phyloP scores from a whole-genome alignment of 1,140 invertebrate genomes.

The Sarcophaga peregrina region DNA sequence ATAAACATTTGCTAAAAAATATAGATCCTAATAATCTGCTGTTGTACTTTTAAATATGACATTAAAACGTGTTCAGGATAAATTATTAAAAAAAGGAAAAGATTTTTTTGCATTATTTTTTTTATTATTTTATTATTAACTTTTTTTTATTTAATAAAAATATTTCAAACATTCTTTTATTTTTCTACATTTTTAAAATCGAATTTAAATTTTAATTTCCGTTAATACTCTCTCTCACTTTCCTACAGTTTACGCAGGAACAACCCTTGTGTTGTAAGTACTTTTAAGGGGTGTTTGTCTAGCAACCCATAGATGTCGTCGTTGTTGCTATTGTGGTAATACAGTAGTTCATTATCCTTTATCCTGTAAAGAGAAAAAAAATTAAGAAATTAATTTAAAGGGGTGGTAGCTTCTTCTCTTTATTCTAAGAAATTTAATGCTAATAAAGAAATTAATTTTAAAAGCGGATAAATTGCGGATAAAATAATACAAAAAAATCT shows the following conservation, averaged over 20 bases:
- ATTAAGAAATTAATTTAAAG: constrained; percentile 7
- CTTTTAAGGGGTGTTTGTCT: background rate
- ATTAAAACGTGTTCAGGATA: too few species aligned
- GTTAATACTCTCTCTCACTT: background rate
- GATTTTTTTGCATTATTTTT: too few species aligned
- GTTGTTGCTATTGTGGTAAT: background rate
- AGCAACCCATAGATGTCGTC: constrained; percentile 12
- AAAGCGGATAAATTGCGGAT: background rate
- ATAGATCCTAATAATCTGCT: too few species aligned
- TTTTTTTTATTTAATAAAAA: too few species aligned
- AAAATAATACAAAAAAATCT: background rate
- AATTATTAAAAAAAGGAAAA: too few species aligned
- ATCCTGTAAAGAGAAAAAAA: constrained; percentile 31
- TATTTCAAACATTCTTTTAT: too few species aligned
- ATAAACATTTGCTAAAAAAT: too few species aligned
- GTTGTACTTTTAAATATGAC: too few species aligned
- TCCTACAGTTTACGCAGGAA: background rate
- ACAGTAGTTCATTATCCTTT: constrained; percentile 24
- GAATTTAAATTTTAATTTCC: background rate
- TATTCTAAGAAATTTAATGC: background rate
- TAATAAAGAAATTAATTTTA: background rate
- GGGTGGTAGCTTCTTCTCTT: constrained; percentile 18
- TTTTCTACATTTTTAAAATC: background rate
- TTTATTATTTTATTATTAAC: too few species aligned
- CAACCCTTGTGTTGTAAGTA: background rate